phyloP scores from a whole-genome alignment of 37 sponge, comb jelly and placozoan species.

The Halichondria panicea region DNA sequence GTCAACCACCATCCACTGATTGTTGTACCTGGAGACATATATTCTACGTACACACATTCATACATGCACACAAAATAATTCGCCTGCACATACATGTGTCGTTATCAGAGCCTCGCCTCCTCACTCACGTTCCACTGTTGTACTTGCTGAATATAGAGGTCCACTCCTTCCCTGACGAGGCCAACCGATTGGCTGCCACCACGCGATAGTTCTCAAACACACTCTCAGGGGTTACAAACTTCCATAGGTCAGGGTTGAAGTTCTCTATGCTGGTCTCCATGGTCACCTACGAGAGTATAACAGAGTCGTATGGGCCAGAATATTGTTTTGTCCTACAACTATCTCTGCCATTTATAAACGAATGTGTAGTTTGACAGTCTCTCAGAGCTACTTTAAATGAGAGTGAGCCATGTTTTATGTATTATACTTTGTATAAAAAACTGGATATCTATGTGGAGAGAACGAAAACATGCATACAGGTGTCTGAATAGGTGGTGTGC shows the following conservation, averaged over 20 bases:
- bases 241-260: constrained; percentile 71
- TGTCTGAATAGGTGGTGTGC: too few relatives aligned
- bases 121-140: constrained; percentile 91
- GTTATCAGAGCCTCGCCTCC: not conserved
- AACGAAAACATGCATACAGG: too few relatives aligned
- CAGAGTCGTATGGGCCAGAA: not conserved
- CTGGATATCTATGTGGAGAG: too few relatives aligned
- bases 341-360: too few relatives aligned
- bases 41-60: not conserved
- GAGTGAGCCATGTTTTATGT: too few relatives aligned
- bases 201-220: constrained; percentile 74
- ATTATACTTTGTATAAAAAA: too few relatives aligned
- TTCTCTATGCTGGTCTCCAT: constrained; percentile 95
- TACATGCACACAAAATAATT: not conserved
- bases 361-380: too few relatives aligned
- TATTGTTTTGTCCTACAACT: not conserved
- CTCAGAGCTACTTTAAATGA: too few relatives aligned
- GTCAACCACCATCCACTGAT: constrained; percentile 98
- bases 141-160: constrained; percentile 46
- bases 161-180: constrained; percentile 80
- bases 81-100: not conserved
- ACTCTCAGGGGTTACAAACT: constrained; percentile 54
- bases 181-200: constrained; percentile 85
- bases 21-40: constrained; percentile 64
- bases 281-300: constrained; percentile 39